Evolutionary conservation across 2,888 invertebrate genomes (phyloP), one percentile per base, ranked within the genome.

Genomic region (Habrosyne pyritoides): DNA sequence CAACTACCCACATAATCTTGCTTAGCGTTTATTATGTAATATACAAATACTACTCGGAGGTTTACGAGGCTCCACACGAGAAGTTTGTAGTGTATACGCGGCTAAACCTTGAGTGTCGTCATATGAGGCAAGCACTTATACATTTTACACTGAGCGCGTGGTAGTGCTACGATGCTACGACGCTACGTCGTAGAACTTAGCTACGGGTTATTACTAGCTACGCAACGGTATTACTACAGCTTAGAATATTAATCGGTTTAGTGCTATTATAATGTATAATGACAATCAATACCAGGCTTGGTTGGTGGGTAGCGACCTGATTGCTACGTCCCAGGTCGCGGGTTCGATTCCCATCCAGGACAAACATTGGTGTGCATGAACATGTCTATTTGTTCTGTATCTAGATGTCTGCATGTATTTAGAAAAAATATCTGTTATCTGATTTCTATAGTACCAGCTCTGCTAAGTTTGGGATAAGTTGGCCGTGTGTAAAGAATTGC

Each of bases 81-180:
- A n/a, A n/a, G 36, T 36, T 36, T 36, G 36, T 36, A 36, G 36
- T 36, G 6, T 14, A 36, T 14, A 36, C 14, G 14, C 14, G 36
- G 6, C 36, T 36, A 36, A 36, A 14, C 14, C 36, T 2, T 36
- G 36, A 36, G 36, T 36, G 36, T 14, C 14, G 36, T 36, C 36
- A 36, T 36, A 18, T 42, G 8, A 42, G 18, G n/a, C n/a, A 42
- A 42, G 6, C 14, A 36, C 1, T 14, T 7, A 14, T 36, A 36
- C 14, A 5, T 12, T 36, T 10, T 21, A 47, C 21, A 47, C n/a
- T 21, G 21, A 2, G 2, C 10, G 3, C 21, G 21, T 47, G 21
- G 47, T 21, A 22, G 47, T 47, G 10, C 47, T 47, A 47, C 47
- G 47, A n/a, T 47, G 10, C 47, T 47, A 47, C 47, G 47, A n/a